Percentiles rank a stretch among this genome's conserved stretches.
Evolutionary conservation across 1,140 invertebrate genomes (phyloP).

Genomic region (Trinorchestia longiramus): DNA sequence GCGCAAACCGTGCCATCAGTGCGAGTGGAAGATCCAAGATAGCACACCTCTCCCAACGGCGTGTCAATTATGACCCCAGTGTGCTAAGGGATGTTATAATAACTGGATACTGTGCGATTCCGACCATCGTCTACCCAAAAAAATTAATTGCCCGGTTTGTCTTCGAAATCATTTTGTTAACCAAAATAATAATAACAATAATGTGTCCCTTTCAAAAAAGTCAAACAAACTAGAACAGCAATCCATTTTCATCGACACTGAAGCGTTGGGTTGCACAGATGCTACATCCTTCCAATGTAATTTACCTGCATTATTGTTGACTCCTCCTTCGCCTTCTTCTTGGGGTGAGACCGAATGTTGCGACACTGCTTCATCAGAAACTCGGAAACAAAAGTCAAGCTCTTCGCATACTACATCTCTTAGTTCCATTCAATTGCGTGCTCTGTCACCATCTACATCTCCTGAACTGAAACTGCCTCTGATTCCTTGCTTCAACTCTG

Average conservation of each 20-base stretch:
- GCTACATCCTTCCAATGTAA: neutral
- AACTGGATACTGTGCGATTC: neutral
- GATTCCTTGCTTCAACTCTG: neutral
- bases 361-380: neutral
- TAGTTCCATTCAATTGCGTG: neutral
- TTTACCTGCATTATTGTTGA: slow-evolving; percentile 17
- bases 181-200: neutral
- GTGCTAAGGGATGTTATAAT: slow-evolving; percentile 40
- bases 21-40: slow-evolving; percentile 70
- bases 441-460: neutral
- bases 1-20: slow-evolving; percentile 72
- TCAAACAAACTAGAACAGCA: neutral
- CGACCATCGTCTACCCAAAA: slow-evolving; percentile 2
- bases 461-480: neutral
- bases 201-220: neutral
- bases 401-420: neutral
- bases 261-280: neutral
- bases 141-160: slow-evolving; percentile 31
- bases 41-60: slow-evolving; percentile 64
- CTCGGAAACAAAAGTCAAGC: neutral
- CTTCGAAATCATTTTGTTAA: neutral
- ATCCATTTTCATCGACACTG: neutral
- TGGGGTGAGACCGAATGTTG: neutral
- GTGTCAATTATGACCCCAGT: slow-evolving; percentile 66
- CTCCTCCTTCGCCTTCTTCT: slow-evolving; percentile 21